Conservation (phyloP, 2,797 vertebrate genomes). For the Toxotes lorentzi region DNA sequence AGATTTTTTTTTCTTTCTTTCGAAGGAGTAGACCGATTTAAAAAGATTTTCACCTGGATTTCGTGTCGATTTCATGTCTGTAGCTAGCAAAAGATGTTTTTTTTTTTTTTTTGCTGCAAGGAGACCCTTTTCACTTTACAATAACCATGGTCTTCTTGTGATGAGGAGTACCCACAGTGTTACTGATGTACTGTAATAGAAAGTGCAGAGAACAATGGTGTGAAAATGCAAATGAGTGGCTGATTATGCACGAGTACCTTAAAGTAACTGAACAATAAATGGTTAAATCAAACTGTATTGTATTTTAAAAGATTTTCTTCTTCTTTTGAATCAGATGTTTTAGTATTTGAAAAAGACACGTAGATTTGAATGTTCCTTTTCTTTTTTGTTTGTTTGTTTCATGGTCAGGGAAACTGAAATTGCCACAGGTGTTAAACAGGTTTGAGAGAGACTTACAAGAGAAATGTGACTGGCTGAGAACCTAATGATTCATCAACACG, state of each 20-base stretch:
- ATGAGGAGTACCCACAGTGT: neutral
- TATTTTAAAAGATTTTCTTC: neutral
- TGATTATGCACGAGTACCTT: neutral
- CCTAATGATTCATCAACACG: slow-evolving; percentile 1
- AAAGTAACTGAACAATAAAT: neutral
- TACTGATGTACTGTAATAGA: neutral
- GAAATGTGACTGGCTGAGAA: slow-evolving; percentile 2
- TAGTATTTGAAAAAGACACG: neutral
- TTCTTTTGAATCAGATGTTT: neutral
- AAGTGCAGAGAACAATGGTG: neutral
- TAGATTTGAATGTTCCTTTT: neutral
- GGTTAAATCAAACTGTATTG: neutral
- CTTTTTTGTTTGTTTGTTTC: neutral
- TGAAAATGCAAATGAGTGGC: neutral
- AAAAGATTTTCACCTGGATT: neutral
- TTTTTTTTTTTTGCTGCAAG: neutral
- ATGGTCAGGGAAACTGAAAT: neutral
- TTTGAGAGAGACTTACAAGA: neutral
- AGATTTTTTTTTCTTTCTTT: neutral
- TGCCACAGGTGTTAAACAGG: neutral
- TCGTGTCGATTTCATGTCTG: neutral
- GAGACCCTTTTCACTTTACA: neutral
- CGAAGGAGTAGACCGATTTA: neutral
- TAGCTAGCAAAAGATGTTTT: neutral
- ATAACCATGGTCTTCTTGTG: neutral